A percentile compares a stretch with the other conserved stretches of the same genome.
These are phyloP conservation scores for Notechis scutatus DNA, from an alignment of 2,113 vertebrate genomes.

Conservation along the genomic window DNA sequence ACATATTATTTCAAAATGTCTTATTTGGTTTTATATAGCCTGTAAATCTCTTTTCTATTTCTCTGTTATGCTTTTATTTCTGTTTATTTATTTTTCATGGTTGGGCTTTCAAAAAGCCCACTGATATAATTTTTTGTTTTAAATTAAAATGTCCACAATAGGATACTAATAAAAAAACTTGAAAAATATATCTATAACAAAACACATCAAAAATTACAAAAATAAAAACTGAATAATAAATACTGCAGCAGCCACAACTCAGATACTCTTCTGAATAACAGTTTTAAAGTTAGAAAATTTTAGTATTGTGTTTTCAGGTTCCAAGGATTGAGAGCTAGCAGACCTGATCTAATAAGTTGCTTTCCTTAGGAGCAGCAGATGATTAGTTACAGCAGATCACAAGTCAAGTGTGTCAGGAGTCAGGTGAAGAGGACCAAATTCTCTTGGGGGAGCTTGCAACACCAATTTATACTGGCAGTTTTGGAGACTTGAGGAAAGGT, in stretches of 20 bases:
- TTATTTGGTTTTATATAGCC: background rate
- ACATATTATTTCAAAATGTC: background rate
- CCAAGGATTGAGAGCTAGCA: background rate
- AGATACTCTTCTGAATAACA: background rate
- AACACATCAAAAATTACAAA: background rate
- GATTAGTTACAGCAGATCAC: background rate
- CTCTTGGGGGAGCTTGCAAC: background rate
- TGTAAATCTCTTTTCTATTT: background rate
- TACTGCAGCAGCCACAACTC: background rate
- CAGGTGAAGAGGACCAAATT: background rate
- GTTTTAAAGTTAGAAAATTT: background rate
- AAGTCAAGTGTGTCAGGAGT: background rate
- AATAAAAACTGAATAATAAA: background rate
- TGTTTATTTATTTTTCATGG: background rate
- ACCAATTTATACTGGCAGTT: background rate
- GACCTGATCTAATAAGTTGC: background rate
- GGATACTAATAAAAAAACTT: background rate
- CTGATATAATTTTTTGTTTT: background rate
- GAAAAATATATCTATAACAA: background rate
- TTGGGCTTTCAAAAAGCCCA: background rate
- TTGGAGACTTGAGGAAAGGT: background rate
- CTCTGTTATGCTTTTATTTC: background rate
- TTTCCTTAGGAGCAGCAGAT: background rate
- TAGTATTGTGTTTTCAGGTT: background rate
- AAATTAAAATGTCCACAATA: background rate